Base-by-base conservation (phyloP, 2,113 vertebrate species). In the Noctilio leporinus region DNA sequence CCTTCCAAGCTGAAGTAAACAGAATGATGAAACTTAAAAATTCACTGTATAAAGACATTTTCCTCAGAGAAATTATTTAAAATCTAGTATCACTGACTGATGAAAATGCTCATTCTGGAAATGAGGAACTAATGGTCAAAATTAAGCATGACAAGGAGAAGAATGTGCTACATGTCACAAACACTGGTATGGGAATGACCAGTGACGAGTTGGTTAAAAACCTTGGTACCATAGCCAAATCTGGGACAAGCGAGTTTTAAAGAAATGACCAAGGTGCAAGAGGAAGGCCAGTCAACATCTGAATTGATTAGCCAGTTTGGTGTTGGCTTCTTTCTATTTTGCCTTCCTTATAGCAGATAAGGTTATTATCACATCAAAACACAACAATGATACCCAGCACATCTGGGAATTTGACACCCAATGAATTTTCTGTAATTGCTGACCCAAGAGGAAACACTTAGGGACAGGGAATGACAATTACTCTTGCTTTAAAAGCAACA, bases 1-100 rank as follows among this genome's bases (percentile, higher is more conserved):
- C 96, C 3, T 99, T 99, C 96, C 99, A 99, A 97, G 99, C 99
- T 20, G 99, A 99, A 98, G 99, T 99, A 86, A 99, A 99, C 97
- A 98, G 99, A 77, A 99, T 99, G 99, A 99, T 99, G 99, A 99
- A 99, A 96, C 98, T 99, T 30, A 99, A 99, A 96, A 99, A 99
- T 96, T 99, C 99, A 14, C 97, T 99, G 5, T 99, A 99, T 95
- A 99, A 99, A 98, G 99, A 99, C 96, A 99, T 99, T 97, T 99
- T 99, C 98, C 97, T 99, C 40, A 98, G 99, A 95, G 99, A 99
- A 97, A 97, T 99, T 96, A 99, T 99, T 97, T 99, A 99, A 96
- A 99, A 99, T 95, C 95, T 99, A 94, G 97, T 99, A 97, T 99
- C 99, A 4, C 95, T 99, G 69, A 99, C 99, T 73, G 98, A 99